Conservation (phyloP, 2,797 vertebrate species). For the Mormyrops boulengeri region DNA sequence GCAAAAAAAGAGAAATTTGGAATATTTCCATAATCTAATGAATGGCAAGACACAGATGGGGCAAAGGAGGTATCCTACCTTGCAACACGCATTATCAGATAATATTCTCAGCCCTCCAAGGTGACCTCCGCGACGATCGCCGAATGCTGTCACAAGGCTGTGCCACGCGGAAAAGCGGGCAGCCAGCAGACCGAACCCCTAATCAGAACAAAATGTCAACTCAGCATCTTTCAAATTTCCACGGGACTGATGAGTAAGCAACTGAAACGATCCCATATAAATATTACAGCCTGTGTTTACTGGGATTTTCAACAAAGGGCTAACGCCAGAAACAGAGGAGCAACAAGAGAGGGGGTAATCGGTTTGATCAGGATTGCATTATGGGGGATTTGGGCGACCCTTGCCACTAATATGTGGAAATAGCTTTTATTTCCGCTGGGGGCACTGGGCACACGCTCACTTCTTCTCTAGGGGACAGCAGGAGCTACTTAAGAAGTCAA, state of each 20-base stretch:
- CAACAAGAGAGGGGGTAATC: background rate
- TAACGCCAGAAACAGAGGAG: slow-evolving; percentile 10
- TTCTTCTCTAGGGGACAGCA: background rate
- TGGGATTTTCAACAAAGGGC: background rate
- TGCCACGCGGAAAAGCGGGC: background rate
- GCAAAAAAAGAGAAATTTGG: background rate
- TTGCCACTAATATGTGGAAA: slow-evolving; percentile 21
- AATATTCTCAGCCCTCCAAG: background rate
- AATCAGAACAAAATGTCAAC: background rate
- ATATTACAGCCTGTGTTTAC: slow-evolving; percentile 3
- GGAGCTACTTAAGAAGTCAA: slow-evolving; percentile 9
- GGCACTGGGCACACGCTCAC: background rate
- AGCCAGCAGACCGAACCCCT: background rate
- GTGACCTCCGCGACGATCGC: background rate
- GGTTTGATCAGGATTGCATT: background rate
- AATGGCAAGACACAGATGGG: background rate
- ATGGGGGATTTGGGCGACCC: background rate
- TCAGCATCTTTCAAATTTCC: background rate
- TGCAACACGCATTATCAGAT: background rate
- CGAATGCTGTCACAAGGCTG: background rate
- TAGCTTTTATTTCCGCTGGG: background rate
- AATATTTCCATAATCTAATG: background rate
- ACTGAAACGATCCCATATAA: slow-evolving; percentile 5
- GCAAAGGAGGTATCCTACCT: background rate
- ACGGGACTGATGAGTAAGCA: slow-evolving; percentile 9